Evolutionary conservation across 2,888 invertebrate species (phyloP).

Genomic region (Lasioglossum oenotherae): DNA sequence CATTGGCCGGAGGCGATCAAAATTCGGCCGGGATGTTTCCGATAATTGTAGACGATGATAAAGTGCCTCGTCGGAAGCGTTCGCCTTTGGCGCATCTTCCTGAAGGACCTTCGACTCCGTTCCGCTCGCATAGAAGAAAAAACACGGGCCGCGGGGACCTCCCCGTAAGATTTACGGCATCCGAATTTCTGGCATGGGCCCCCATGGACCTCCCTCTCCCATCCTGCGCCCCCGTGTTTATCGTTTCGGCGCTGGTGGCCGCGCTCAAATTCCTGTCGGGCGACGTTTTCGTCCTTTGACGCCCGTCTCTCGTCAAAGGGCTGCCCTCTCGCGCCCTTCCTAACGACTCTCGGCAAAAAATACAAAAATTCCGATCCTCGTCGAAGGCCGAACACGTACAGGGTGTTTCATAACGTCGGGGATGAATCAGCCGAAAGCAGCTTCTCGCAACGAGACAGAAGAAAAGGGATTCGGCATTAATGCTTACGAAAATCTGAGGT

Average conservation of each 20-base stretch:
- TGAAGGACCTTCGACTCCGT: constrained; percentile 36
- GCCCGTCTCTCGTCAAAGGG: constrained; percentile 56
- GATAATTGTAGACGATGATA: constrained; percentile 33
- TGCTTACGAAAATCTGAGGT: background rate
- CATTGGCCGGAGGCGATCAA: background rate
- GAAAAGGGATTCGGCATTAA: background rate
- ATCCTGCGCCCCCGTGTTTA: constrained; percentile 55
- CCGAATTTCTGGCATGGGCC: constrained; percentile 67
- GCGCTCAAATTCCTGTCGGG: constrained; percentile 51
- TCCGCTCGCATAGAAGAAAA: constrained; percentile 54
- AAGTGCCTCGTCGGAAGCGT: constrained; percentile 6
- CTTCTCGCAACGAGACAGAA: background rate
- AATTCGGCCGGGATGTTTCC: background rate
- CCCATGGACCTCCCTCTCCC: background rate
- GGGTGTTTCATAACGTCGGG: constrained; percentile 5
- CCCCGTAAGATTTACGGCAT: constrained; percentile 73
- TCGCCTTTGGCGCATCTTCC: constrained; percentile 30
- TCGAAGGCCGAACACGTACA: background rate
- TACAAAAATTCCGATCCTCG: background rate
- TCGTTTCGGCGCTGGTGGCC: constrained; percentile 64
- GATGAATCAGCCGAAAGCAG: background rate
- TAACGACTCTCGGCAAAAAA: constrained; percentile 8
- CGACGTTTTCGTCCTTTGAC: constrained; percentile 58
- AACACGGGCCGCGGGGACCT: constrained; percentile 50
- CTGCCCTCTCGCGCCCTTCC: constrained; percentile 37